Evolutionary conservation across 2,113 vertebrate genomes (phyloP).

Genomic region (Sorex araneus): DNA sequence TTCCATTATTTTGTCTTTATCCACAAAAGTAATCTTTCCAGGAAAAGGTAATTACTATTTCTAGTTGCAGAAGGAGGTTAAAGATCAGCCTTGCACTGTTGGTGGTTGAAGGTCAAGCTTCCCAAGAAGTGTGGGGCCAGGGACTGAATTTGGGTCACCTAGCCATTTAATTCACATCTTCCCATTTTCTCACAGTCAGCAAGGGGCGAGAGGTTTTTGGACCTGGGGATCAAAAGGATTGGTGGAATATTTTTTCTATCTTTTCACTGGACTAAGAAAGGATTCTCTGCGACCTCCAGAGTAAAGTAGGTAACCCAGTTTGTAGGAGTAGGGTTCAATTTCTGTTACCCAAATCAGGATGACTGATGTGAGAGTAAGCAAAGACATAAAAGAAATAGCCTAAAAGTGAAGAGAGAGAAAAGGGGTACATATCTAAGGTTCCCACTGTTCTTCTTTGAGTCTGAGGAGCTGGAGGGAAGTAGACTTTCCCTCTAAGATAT

Average conservation of each 20-base stretch:
- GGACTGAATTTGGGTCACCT: background rate
- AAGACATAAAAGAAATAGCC: background rate
- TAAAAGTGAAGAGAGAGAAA: background rate
- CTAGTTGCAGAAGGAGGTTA: slow-evolving; percentile 12
- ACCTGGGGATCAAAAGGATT: background rate
- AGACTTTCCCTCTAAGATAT: background rate
- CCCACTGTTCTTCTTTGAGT: background rate
- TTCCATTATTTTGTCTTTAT: background rate
- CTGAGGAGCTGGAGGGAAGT: background rate
- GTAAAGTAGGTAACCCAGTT: background rate
- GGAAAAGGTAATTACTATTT: slow-evolving; percentile 17
- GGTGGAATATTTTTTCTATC: background rate
- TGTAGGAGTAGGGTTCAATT: background rate
- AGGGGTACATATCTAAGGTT: background rate
- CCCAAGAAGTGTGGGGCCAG: background rate
- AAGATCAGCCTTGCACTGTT: slow-evolving; percentile 12
- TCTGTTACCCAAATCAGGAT: background rate
- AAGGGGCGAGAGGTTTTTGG: background rate
- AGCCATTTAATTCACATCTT: background rate
- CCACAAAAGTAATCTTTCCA: slow-evolving; percentile 33
- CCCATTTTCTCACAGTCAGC: background rate
- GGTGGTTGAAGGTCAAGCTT: slow-evolving; percentile 27
- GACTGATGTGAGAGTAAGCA: background rate
- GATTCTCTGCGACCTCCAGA: background rate
- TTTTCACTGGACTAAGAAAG: background rate